Percentiles rank a stretch among this genome's conserved stretches.
These are phyloP conservation scores for Mastomys coucha DNA, from an alignment of 2,113 vertebrate species.

Conservation along the genomic window DNA sequence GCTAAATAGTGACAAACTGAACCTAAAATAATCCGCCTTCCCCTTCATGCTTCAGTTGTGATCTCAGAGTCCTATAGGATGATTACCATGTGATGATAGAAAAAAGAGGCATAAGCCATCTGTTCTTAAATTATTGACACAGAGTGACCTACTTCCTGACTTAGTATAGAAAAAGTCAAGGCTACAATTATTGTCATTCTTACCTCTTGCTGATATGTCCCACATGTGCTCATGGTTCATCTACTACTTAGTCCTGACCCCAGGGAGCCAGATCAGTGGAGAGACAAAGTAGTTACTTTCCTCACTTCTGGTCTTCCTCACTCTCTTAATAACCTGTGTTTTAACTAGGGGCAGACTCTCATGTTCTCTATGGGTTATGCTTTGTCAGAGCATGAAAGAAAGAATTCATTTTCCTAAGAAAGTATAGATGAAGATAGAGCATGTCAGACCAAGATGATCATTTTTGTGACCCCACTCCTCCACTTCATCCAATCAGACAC, in stretches of 20 bases:
- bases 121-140: not conserved
- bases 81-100: not conserved
- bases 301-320: not conserved
- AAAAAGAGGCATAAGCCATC: not conserved
- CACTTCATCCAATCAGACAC: not conserved
- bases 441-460: not conserved
- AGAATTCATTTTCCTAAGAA: not conserved
- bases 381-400: not conserved
- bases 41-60: not conserved
- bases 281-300: not conserved
- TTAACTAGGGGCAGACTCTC: not conserved
- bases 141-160: not conserved
- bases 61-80: not conserved
- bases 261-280: too few species aligned
- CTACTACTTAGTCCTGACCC: not conserved
- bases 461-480: not conserved
- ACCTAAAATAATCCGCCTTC: not conserved
- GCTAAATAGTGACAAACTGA: not conserved
- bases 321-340: not conserved
- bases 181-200: not conserved
- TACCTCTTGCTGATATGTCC: not conserved
- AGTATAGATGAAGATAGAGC: not conserved
- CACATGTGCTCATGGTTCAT: too few species aligned
- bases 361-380: not conserved
- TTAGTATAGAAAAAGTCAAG: not conserved